Evolutionary conservation across 2,797 vertebrate genomes (phyloP).

Genomic region (Pantherophis vulpinus): DNA sequence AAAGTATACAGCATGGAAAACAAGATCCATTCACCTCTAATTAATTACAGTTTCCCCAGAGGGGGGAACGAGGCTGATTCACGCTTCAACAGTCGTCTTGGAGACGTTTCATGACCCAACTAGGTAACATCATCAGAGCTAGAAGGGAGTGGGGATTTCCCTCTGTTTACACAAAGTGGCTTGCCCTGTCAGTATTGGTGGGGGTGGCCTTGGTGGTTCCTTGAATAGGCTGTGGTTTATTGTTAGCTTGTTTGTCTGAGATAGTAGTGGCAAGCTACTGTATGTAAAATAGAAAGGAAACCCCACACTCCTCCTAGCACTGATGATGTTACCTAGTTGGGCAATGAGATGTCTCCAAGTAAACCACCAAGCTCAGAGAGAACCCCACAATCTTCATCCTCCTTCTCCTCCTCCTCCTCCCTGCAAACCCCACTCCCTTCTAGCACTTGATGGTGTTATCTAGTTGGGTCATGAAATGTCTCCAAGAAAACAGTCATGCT

Average conservation of each 20-base stretch:
- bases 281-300: neutral
- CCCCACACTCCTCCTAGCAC: neutral
- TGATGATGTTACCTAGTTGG: neutral
- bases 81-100: neutral
- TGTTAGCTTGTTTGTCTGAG: neutral
- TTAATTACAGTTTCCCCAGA: no score
- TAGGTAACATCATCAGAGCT: neutral
- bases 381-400: no score
- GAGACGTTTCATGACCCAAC: neutral
- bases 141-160: neutral
- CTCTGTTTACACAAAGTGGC: neutral
- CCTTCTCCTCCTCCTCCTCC: no score
- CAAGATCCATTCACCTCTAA: no score
- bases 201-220: neutral
- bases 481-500: no score
- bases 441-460: no score
- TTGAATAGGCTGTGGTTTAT: neutral
- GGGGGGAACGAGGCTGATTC: no score
- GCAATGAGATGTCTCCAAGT: neutral
- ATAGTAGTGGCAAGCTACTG: neutral
- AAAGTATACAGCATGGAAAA: no score
- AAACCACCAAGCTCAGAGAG: neutral
- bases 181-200: neutral
- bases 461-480: no score
- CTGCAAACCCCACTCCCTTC: no score